Base-by-base conservation (phyloP, 2,113 vertebrate genomes). In the Zeus faber region DNA sequence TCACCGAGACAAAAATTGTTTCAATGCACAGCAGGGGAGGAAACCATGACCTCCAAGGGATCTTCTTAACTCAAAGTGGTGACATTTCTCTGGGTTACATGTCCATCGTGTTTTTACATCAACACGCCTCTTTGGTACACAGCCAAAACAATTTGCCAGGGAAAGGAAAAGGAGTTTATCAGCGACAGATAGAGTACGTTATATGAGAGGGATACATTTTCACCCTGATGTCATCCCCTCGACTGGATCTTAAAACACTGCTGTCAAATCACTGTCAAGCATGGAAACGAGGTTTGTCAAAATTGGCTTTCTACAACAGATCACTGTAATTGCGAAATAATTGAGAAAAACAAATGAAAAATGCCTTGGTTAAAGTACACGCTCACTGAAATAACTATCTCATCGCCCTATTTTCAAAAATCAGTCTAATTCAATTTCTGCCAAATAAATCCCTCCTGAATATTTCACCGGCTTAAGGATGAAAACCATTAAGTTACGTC, bases 1-100 rank as follows among this genome's bases (percentile, higher is more conserved):
- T 22, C 8, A 50, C 70, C 62, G 14, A 74, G 45, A 76, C 62
- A 67, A 63, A 71, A 49, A 18, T 62, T 39, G 13, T 60, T 67
- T 62, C 41, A 71, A 24, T 1, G 2, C 47, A 54, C 26, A 27
- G 17, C n/a, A 18, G 31, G 22, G 37, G 33, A 37, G 48, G 44
- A 57, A 50, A 21, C 47, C 26, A 50, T 7, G 23, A 64, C 56
- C 48, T 52, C 16, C 35, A n/a, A 54, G 47, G 68, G 48, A 67
- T 2, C 55, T 3, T 24, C 41, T 57, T 48, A 56, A 65, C 16
- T 41, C 0, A 56, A 60, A 33, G 49, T 16, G 43, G 31, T 49
- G 50, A 57, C 52, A 56, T 37, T 22, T 29, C 11, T 35, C 31
- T 35, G 3, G 3, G 3, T 13, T 29, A 35, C 11, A 9, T 13